Conservation (phyloP, 2,113 vertebrate genomes). For the Formicarius rufipectus region DNA sequence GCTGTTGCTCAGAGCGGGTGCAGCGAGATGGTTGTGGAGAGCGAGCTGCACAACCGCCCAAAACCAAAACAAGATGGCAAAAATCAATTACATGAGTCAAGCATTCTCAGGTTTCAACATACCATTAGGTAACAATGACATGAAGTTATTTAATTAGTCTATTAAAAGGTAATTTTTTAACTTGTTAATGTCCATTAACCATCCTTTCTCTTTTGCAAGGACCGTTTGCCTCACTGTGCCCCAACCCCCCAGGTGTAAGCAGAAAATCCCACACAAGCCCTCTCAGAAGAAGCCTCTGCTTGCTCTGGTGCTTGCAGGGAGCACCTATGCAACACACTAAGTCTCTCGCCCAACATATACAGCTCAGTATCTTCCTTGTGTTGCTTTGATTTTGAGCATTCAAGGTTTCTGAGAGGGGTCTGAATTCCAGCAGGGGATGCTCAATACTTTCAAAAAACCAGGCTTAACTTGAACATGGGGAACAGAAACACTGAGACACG, state of each 20-base stretch:
- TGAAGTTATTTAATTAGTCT: background rate
- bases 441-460: background rate
- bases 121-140: background rate
- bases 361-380: rapidly evolving
- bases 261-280: background rate
- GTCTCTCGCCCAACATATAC: background rate
- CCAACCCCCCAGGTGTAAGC: rapidly evolving
- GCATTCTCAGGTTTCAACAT: background rate
- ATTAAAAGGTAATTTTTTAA: background rate
- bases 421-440: slow-evolving; percentile 46
- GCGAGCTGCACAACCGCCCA: rapidly evolving
- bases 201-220: background rate
- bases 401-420: background rate
- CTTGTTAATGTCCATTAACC: background rate
- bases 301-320: background rate
- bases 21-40: background rate
- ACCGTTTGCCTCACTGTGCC: background rate
- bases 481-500: background rate
- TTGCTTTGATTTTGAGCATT: background rate
- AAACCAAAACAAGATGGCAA: background rate
- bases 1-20: rapidly evolving
- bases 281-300: rapidly evolving
- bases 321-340: rapidly evolving
- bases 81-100: background rate
- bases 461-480: background rate